A percentile compares a stretch with the other conserved stretches of the same genome.
These are phyloP conservation scores for Lampropteryx suffumata DNA, from an alignment of 2,888 invertebrate genomes.

Conservation along the genomic window DNA sequence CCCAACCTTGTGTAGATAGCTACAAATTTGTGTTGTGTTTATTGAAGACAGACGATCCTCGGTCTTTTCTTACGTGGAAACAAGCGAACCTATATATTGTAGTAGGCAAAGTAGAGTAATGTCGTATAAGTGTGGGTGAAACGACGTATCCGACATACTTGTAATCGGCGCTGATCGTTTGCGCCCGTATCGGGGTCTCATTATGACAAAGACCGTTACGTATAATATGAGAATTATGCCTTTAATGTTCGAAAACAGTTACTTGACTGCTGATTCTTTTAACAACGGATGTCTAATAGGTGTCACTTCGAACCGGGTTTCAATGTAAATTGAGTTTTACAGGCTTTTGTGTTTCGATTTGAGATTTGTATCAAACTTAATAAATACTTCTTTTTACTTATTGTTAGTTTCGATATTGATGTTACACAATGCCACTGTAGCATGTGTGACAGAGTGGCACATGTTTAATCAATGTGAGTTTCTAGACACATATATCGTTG, in stretches of 20 bases:
- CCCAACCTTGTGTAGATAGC: too few species aligned
- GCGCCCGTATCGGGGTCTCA: slow-evolving; percentile 39
- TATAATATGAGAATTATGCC: slow-evolving; percentile 55
- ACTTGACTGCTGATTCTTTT: slow-evolving; percentile 39
- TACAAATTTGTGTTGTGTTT: too few species aligned
- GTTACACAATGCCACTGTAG: too few species aligned
- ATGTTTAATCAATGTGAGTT: too few species aligned
- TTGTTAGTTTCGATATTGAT: too few species aligned
- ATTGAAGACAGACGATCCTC: too few species aligned
- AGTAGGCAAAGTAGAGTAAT: slow-evolving; percentile 26
- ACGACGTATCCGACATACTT: slow-evolving; percentile 44
- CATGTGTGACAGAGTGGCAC: too few species aligned
- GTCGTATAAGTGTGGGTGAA: slow-evolving; percentile 49
- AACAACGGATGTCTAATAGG: slow-evolving; percentile 42
- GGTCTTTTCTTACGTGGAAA: neutral
- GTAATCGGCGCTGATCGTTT: slow-evolving; percentile 35
- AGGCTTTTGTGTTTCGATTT: neutral
- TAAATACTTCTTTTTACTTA: too few species aligned
- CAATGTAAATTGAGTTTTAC: neutral
- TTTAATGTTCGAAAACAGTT: too few species aligned
- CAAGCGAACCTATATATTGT: slow-evolving; percentile 7
- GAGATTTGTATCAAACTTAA: neutral
- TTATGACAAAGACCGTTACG: slow-evolving; percentile 60
- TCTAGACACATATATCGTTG: too few species aligned
- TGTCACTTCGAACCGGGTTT: neutral